Evolutionary conservation across 2,888 invertebrate species (phyloP), one percentile per base, ranked within the genome.

Genomic region (Hecatera dysodea): DNA sequence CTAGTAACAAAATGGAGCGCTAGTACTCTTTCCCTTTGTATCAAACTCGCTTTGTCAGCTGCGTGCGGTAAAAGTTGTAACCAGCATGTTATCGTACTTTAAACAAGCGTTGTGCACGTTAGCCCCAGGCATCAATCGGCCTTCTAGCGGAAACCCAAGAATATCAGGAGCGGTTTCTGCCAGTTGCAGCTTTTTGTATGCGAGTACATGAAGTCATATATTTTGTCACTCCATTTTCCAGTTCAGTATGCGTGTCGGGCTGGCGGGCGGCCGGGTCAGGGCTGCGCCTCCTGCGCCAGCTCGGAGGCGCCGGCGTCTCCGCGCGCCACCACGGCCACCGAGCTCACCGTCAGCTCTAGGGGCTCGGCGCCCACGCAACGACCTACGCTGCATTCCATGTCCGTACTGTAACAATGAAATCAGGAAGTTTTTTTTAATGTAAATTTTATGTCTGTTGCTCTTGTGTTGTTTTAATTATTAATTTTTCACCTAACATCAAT

Each of bases 381-480:
- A 0, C 94, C 95, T n/a, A 96, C 95, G 83, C 95, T 96, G 90
- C 94, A 93, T 77, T 96, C 96, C 95, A 96, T 95, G 67, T 96
- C 95, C 77, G 95, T 94, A 48, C 95, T 96, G 86, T 0, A 89
- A 89, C 29, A 36, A 67, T 22, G 0, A 44, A 17, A 50, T 56
- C 12, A 44, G 4, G 7, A 7, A 4, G 4, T 29, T 29, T 29
- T 6, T 1, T 7, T 29, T 29, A 29, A 4, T 6, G 29, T 4
- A 29, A 4, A 29, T 29, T 29, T 29, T 29, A 4, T 29, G 6
- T 29, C 29, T 29, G 2, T 29, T 29, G 6, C 6, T 29, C 6
- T 29, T n/a, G n/a, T n/a, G n/a, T n/a, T n/a, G n/a, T n/a, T n/a
- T n/a, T n/a, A n/a, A n/a, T n/a, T n/a, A n/a, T n/a, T n/a, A n/a